Conservation (phyloP, 2,113 vertebrate species). For the Prionailurus bengalensis region DNA sequence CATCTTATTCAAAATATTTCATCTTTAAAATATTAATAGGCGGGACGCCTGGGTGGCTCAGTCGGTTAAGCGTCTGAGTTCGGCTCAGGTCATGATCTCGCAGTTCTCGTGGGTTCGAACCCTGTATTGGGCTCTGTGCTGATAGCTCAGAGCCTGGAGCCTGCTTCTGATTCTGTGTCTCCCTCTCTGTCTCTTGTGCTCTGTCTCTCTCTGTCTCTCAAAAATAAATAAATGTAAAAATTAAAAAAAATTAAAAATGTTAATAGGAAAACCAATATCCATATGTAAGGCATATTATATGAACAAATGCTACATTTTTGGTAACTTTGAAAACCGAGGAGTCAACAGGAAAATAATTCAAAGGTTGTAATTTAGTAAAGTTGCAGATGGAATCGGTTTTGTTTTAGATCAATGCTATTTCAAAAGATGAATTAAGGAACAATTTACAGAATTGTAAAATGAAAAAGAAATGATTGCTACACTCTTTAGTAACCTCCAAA, state of each 20-base stretch:
- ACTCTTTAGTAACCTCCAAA: not conserved
- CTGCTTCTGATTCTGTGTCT: too few species aligned
- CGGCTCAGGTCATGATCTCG: too few species aligned
- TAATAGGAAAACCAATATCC: not conserved
- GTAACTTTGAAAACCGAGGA: not conserved
- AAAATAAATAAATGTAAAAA: too few species aligned
- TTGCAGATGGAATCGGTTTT: slow-evolving; percentile 15
- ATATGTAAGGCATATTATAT: not conserved
- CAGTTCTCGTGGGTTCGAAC: too few species aligned
- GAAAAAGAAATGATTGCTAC: not conserved
- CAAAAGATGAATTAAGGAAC: not conserved
- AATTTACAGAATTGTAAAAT: not conserved
- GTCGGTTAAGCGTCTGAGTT: too few species aligned
- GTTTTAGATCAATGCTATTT: not conserved
- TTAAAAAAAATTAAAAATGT: not conserved
- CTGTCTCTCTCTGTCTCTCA: too few species aligned
- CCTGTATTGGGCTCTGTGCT: too few species aligned
- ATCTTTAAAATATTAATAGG: not conserved
- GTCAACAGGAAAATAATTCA: not conserved
- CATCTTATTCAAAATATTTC: not conserved
- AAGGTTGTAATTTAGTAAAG: slow-evolving; percentile 19
- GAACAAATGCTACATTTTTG: not conserved
- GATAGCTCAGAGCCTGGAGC: too few species aligned
- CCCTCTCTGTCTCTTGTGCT: too few species aligned
- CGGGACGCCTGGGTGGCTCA: too few species aligned